phyloP scores from a whole-genome alignment of 2,888 invertebrate species.

The Villa cingulata region DNA sequence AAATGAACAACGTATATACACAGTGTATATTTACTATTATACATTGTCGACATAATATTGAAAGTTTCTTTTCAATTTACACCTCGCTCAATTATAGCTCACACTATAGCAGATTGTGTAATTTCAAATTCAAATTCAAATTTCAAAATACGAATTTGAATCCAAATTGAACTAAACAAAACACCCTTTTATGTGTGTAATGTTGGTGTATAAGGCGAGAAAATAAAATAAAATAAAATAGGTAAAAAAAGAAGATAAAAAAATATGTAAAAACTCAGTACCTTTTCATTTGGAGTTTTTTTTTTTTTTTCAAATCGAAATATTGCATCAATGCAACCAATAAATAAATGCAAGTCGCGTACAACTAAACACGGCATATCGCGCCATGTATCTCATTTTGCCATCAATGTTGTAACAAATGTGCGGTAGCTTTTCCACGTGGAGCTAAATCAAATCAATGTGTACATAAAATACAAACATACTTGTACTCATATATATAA shows the following conservation, averaged over 20 bases:
- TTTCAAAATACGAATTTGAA: too few species aligned
- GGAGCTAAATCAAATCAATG: too few species aligned
- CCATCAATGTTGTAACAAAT: constrained; percentile 35
- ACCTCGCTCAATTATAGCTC: background rate
- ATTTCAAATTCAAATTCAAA: too few species aligned
- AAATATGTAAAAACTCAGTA: too few species aligned
- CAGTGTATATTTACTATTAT: background rate
- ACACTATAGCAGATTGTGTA: background rate
- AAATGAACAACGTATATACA: background rate
- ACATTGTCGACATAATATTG: background rate
- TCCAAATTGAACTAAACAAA: too few species aligned
- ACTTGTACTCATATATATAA: too few species aligned
- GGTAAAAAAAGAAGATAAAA: too few species aligned
- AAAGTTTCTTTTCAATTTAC: background rate
- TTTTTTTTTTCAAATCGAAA: background rate
- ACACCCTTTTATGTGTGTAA: too few species aligned
- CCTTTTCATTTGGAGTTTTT: background rate
- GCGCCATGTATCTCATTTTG: constrained; percentile 36
- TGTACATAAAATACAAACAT: too few species aligned
- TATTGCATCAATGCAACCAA: constrained; percentile 13
- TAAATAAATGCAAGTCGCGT: constrained; percentile 16
- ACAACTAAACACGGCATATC: constrained; percentile 22
- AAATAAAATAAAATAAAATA: too few species aligned
- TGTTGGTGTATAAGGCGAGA: too few species aligned
- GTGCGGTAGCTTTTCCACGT: constrained; percentile 24